Evolutionary conservation across 2,888 invertebrate genomes (phyloP).

Genomic region (Barypeithes pellucidus): DNA sequence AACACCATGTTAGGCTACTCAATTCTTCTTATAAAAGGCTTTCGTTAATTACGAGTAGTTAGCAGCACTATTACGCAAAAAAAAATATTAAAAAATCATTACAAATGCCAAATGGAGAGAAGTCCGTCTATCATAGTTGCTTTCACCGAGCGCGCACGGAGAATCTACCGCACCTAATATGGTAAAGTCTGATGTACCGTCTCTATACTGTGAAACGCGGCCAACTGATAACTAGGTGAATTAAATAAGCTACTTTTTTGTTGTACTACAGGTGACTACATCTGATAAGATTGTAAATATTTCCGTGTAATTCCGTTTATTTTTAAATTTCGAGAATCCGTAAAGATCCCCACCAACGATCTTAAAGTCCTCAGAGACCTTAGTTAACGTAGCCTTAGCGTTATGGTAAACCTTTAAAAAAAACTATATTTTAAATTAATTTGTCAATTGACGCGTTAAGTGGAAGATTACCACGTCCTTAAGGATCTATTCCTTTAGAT

Average conservation of each 20-base stretch:
- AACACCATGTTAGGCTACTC: conserved; percentile 16
- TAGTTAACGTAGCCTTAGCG: no score
- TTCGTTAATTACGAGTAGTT: conserved; percentile 3
- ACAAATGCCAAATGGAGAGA: conserved; percentile 3
- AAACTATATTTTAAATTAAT: no score
- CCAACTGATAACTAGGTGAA: conserved; percentile 34
- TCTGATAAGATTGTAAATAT: neutral
- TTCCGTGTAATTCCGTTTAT: neutral
- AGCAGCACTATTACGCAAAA: conserved; percentile 11
- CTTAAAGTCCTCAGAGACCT: no score
- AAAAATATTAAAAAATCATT: conserved; percentile 15
- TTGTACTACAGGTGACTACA: neutral
- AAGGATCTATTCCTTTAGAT: no score
- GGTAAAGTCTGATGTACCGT: conserved; percentile 42
- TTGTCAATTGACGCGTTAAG: no score
- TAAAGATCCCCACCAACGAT: no score
- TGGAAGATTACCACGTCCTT: no score
- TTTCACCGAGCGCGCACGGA: conserved; percentile 35
- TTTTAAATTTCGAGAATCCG: no score
- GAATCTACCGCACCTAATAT: conserved; percentile 53
- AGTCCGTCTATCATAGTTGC: conserved; percentile 21
- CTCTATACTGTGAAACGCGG: conserved; percentile 23
- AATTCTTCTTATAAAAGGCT: neutral
- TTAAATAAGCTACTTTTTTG: conserved; percentile 20
- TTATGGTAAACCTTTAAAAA: no score